A percentile compares a stretch with the other conserved stretches of the same genome.
Evolutionary conservation across 2,888 invertebrate genomes (phyloP).

Genomic region (Tipula helvola): DNA sequence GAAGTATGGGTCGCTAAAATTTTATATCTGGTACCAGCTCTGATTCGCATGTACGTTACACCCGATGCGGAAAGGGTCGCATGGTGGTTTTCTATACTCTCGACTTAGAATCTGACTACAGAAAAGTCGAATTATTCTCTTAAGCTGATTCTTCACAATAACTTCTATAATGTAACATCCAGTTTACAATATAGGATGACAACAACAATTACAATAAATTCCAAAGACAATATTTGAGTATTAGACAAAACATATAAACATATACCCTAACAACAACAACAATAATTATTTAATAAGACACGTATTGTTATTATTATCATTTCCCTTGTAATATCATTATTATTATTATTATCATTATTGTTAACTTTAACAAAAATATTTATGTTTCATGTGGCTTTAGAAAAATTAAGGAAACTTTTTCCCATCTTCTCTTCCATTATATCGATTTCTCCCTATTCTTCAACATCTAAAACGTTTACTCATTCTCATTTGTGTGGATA

Average conservation of each 20-base stretch:
- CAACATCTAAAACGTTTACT: neutral
- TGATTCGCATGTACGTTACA: no score
- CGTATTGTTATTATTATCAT: neutral
- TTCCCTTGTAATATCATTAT: neutral
- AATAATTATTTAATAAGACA: slow-evolving; percentile 4
- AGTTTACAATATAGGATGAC: neutral
- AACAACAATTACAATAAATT: neutral
- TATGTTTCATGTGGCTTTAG: neutral
- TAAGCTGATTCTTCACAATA: no score
- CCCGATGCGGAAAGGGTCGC: no score
- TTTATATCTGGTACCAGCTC: no score
- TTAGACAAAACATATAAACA: neutral
- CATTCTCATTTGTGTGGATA: neutral
- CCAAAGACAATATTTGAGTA: neutral
- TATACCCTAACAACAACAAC: neutral
- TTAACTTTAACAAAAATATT: neutral
- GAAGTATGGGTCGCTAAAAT: no score
- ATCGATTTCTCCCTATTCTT: neutral
- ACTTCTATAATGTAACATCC: no score
- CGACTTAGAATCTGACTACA: no score
- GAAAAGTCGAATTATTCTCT: no score
- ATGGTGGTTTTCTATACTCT: no score
- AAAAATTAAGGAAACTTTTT: neutral
- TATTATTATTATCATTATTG: neutral
- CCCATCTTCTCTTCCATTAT: neutral